Percentiles rank a stretch among this genome's conserved stretches.
Evolutionary conservation across 1,140 invertebrate species (phyloP).

Genomic region (Lepidotrigona ventralis): DNA sequence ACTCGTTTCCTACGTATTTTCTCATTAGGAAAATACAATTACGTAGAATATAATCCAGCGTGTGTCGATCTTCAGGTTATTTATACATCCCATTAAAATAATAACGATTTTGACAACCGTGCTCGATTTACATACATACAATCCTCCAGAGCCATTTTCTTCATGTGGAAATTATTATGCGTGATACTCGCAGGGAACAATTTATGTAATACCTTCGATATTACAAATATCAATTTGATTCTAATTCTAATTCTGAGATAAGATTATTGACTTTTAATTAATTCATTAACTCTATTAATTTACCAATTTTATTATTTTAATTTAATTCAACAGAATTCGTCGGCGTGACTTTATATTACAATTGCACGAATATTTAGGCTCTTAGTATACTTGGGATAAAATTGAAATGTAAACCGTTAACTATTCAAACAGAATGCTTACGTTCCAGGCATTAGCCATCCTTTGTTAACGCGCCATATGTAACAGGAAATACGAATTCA

Average conservation of each 20-base stretch:
- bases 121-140: neutral
- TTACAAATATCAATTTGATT: neutral
- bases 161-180: neutral
- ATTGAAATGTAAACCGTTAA: neutral
- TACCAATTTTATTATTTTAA: too few relatives aligned
- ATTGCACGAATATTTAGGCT: neutral
- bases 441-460: neutral
- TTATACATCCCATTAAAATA: neutral
- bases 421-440: neutral
- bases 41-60: neutral
- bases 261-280: neutral
- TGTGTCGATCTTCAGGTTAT: neutral
- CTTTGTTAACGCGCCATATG: slow-evolving; percentile 23
- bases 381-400: neutral
- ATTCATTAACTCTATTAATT: too few relatives aligned
- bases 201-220: neutral
- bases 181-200: too few relatives aligned
- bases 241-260: neutral
- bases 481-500: slow-evolving; percentile 37
- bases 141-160: neutral
- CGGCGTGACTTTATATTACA: neutral
- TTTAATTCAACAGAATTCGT: too few relatives aligned
- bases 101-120: neutral
- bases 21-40: neutral
- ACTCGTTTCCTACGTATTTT: neutral